A percentile compares a stretch with the other conserved stretches of the same genome.
Conservation (phyloP, 53 echinoderm and acorn worm species). For the Glandiceps talaboti region DNA sequence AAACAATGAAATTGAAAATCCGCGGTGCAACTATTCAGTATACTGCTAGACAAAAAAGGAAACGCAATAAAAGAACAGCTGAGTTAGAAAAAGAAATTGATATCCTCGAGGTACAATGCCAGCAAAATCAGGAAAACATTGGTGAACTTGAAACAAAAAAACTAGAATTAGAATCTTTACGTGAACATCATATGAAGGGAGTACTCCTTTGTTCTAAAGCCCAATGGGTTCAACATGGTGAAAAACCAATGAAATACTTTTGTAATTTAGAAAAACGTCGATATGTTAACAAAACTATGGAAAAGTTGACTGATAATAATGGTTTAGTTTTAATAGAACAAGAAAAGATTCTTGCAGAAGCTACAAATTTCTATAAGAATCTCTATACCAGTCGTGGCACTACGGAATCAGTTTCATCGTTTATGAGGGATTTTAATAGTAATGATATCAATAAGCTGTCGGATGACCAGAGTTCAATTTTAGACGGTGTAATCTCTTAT, state of each 20-base stretch:
- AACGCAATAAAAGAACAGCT: background rate
- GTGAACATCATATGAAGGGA: background rate
- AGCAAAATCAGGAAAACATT: background rate
- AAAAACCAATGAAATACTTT: constrained; percentile 8
- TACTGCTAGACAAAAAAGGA: constrained; percentile 1
- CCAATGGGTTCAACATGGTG: constrained; percentile 9
- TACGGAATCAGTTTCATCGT: background rate
- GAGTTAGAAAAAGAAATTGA: background rate
- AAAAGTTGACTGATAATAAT: too few relatives aligned
- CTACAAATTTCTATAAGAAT: background rate
- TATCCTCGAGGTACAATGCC: background rate
- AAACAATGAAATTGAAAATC: constrained; percentile 1
- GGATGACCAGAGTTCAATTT: background rate
- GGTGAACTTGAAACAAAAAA: background rate
- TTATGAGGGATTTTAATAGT: background rate
- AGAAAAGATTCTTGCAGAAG: background rate
- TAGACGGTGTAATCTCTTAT: background rate
- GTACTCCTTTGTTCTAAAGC: constrained; percentile 8
- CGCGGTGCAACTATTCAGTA: constrained; percentile 13
- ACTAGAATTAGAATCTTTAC: background rate
- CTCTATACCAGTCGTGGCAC: background rate
- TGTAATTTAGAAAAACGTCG: background rate
- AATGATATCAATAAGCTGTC: background rate
- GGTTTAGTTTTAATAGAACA: background rate
- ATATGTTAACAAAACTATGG: background rate